Evolutionary conservation across 2,113 vertebrate species (phyloP).

Genomic region (Raja brachyura): DNA sequence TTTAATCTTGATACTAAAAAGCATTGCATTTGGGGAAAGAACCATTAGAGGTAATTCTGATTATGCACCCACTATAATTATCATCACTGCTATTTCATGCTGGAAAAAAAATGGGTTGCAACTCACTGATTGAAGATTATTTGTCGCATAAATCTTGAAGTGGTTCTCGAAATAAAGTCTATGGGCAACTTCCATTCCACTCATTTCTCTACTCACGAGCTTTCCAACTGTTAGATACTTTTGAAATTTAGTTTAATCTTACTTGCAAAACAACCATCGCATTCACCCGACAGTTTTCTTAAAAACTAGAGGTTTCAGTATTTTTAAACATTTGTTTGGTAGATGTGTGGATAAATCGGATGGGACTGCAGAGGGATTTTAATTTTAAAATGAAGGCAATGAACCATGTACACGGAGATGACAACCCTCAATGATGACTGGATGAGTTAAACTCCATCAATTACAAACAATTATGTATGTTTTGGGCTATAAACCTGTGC

Average conservation of each 20-base stretch:
- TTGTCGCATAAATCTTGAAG: neutral
- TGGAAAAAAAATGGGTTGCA: neutral
- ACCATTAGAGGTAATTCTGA: neutral
- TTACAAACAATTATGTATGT: too few species aligned
- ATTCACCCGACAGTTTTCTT: neutral
- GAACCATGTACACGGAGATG: neutral
- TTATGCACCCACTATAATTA: conserved; percentile 17
- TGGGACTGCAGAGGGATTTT: neutral
- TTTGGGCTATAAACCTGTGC: neutral
- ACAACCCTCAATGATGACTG: neutral
- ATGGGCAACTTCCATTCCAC: neutral
- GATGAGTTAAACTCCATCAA: neutral
- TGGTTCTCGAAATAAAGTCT: neutral
- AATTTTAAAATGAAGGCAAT: neutral
- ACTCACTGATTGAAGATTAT: neutral
- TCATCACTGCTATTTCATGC: conserved; percentile 8
- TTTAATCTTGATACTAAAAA: conserved; percentile 7
- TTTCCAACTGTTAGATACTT: neutral
- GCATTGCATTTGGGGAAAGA: conserved; percentile 4
- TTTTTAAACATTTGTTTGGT: neutral
- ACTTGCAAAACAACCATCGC: neutral
- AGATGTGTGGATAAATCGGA: neutral
- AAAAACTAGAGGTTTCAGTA: neutral
- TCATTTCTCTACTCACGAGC: neutral
- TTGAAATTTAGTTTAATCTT: neutral